Conservation (phyloP, 2,113 vertebrate species). For the Zootoca vivipara region DNA sequence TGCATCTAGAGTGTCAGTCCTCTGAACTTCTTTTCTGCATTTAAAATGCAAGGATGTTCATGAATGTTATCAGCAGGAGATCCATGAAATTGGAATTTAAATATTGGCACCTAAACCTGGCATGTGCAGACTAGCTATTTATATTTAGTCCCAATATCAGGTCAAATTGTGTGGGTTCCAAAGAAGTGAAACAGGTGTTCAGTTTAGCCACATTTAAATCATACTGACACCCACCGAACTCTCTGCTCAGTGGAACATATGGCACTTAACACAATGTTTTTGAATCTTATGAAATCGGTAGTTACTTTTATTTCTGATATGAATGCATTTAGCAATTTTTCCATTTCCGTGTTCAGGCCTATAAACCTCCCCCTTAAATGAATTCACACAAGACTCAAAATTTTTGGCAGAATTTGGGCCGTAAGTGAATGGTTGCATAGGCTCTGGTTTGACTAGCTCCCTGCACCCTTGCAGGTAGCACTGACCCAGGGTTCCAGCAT, state of each 20-base stretch:
- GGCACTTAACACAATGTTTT: neutral
- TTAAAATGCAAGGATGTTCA: neutral
- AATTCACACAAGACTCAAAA: too few species aligned
- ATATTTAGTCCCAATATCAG: constrained; percentile 6
- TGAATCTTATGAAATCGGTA: neutral
- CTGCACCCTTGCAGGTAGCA: too few species aligned
- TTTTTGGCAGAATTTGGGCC: too few species aligned
- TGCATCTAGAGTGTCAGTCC: too few species aligned
- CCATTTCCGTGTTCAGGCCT: too few species aligned
- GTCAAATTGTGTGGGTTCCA: neutral
- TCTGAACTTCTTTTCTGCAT: neutral
- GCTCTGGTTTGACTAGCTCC: too few species aligned
- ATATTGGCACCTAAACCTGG: neutral
- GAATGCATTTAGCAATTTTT: neutral
- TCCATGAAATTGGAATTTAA: neutral
- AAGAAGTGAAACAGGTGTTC: neutral
- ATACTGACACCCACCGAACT: neutral
- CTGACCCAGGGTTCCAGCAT: too few species aligned
- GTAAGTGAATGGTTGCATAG: too few species aligned
- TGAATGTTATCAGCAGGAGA: constrained; percentile 19
- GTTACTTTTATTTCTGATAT: neutral
- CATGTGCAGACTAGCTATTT: constrained; percentile 8
- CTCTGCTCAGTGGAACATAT: neutral
- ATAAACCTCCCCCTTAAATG: too few species aligned
- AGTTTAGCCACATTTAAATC: neutral